Conservation (phyloP, 2,888 invertebrate species). For the Cynaeus angustus region DNA sequence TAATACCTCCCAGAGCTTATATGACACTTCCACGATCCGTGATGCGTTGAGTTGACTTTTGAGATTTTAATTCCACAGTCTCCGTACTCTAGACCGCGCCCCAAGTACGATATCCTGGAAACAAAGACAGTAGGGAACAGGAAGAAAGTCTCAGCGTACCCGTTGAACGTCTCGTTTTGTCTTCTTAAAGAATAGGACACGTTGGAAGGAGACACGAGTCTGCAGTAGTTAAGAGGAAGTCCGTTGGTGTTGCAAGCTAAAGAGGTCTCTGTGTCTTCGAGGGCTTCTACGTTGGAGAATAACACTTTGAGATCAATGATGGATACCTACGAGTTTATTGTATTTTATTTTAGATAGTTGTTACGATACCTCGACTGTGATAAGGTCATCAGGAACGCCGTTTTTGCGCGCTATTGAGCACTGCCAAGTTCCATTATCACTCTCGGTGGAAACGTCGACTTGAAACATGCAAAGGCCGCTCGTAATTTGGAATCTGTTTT, state of each 20-base stretch:
- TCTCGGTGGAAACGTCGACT: not conserved
- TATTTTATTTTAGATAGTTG: no score
- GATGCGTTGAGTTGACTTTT: slow-evolving; percentile 21
- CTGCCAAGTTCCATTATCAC: slow-evolving; percentile 53
- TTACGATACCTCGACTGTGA: slow-evolving; percentile 39
- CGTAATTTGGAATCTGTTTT: slow-evolving; percentile 8
- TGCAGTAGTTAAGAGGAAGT: slow-evolving; percentile 47
- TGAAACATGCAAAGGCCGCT: slow-evolving; percentile 1
- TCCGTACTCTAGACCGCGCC: slow-evolving; percentile 50
- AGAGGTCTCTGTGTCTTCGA: slow-evolving; percentile 34
- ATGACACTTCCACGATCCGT: slow-evolving; percentile 50
- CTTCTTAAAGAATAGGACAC: slow-evolving; percentile 38
- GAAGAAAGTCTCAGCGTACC: not conserved
- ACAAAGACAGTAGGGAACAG: not conserved
- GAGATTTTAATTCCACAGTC: slow-evolving; percentile 52
- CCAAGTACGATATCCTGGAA: slow-evolving; percentile 45
- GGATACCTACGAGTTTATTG: slow-evolving; percentile 19
- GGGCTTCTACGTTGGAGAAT: slow-evolving; percentile 36
- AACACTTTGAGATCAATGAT: slow-evolving; percentile 44
- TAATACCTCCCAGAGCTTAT: slow-evolving; percentile 31
- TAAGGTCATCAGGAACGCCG: slow-evolving; percentile 48
- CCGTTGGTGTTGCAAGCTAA: slow-evolving; percentile 48
- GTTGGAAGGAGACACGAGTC: slow-evolving; percentile 45
- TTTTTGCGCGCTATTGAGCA: slow-evolving; percentile 51
- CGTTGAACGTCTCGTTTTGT: not conserved